phyloP scores from a whole-genome alignment of 2,113 vertebrate species.

The Phodopus roborovskii region DNA sequence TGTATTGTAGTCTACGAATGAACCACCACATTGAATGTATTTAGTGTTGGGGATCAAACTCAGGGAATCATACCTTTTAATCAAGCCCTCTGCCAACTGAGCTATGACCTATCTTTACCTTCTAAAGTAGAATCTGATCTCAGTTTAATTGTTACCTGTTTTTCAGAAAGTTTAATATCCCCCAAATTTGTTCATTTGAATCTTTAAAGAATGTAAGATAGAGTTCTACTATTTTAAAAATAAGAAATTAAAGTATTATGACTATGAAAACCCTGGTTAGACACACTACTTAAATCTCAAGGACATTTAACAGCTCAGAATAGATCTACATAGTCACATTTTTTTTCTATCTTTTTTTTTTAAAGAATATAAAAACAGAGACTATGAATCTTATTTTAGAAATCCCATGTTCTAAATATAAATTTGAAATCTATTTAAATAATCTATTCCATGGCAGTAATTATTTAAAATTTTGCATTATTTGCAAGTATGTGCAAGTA shows the following conservation, averaged over 20 bases:
- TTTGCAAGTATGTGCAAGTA: slow-evolving; percentile 11
- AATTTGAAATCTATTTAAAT: slow-evolving; percentile 9
- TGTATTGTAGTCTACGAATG: background rate
- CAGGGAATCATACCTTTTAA: background rate
- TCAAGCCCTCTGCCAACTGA: background rate
- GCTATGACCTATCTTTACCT: background rate
- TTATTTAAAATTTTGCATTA: background rate
- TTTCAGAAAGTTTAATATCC: slow-evolving; percentile 14
- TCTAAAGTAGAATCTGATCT: slow-evolving; percentile 17
- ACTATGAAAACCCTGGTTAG: background rate
- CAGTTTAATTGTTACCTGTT: background rate
- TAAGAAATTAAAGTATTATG: background rate
- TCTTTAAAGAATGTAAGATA: background rate
- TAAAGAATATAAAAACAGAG: slow-evolving; percentile 23
- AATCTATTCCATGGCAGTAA: background rate
- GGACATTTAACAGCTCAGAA: background rate
- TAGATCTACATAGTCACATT: background rate
- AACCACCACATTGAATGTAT: background rate
- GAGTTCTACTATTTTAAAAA: background rate
- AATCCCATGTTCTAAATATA: background rate
- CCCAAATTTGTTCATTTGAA: background rate
- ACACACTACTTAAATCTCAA: slow-evolving; percentile 19
- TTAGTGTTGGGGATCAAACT: background rate
- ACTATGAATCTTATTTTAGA: slow-evolving; percentile 41
- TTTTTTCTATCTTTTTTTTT: slow-evolving; percentile 28